Base-by-base conservation (phyloP, 2,888 invertebrate species). In the Troides helena region DNA sequence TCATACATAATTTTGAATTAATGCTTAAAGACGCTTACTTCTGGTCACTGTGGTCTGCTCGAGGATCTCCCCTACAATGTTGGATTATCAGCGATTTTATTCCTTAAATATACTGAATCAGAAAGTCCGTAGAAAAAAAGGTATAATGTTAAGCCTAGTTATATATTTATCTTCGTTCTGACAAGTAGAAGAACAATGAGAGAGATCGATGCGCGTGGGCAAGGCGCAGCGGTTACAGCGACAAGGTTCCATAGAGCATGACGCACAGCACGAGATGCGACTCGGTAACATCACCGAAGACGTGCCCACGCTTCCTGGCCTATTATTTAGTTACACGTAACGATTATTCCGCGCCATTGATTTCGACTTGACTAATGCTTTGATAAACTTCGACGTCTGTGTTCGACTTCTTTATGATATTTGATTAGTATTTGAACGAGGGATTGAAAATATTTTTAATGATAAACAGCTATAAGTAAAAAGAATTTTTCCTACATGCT, bases 281-380 rank as follows among this genome's bases (percentile, higher is more conserved):
- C 81, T 74, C 67, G 79, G 72, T 75, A 72, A 60, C 67, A 72
- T 70, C 75, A 63, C 72, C 66, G 62, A 43, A 57, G 58, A 25
- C 77, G 74, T 72, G 83, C 89, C 89, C 86, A 88, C 89, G 87
- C 87, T 86, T 85, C 88, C 88, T 85, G 75, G 78, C 72, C 75
- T 76, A 73, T 80, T 82, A 81, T 81, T 86, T 84, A 83, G 83
- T 83, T 84, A 84, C 78, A 77, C 74, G 78, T 82, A 80, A 78
- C 78, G 79, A 85, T 86, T 81, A 83, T 88, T 86, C 84, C 86
- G 87, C 87, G 80, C 81, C 85, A 80, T 76, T 85, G 81, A 79
- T 74, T 78, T 81, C 77, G 77, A 66, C 64, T 71, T 72, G 72
- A 71, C 64, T 70, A 71, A 73, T 71, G 59, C 69, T 66, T 74